Conservation (phyloP, 2,113 vertebrate species). For the Scartelaos histophorus region DNA sequence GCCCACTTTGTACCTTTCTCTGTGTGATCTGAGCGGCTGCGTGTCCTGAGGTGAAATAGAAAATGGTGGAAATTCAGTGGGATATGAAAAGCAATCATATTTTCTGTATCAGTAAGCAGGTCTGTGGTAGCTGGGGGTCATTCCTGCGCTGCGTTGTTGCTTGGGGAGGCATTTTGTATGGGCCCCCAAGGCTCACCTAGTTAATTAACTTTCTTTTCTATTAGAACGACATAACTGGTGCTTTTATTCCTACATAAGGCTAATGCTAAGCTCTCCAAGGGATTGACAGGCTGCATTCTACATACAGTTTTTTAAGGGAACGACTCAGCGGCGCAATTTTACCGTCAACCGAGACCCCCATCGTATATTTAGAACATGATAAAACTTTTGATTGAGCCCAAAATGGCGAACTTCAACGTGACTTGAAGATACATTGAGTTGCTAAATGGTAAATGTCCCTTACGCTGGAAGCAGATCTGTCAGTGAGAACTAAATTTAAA, state of each 20-base stretch:
- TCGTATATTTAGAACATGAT: neutral
- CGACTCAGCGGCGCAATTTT: neutral
- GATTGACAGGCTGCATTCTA: slow-evolving; percentile 38
- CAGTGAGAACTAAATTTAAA: slow-evolving; percentile 4
- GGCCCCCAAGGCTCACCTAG: slow-evolving; percentile 76
- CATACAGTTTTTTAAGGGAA: neutral
- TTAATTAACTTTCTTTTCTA: slow-evolving; percentile 77
- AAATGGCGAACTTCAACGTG: neutral
- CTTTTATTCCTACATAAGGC: slow-evolving; percentile 54
- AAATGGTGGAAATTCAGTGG: slow-evolving; percentile 71
- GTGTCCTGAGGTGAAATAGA: slow-evolving; percentile 73
- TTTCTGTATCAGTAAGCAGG: slow-evolving; percentile 83
- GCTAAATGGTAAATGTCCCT: neutral
- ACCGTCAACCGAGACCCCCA: neutral
- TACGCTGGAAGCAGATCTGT: slow-evolving; percentile 3
- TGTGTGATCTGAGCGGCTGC: slow-evolving; percentile 67
- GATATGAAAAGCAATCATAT: slow-evolving; percentile 82
- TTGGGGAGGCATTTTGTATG: slow-evolving; percentile 72
- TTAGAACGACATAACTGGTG: slow-evolving; percentile 60
- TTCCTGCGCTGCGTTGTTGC: slow-evolving; percentile 72
- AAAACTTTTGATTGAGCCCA: slow-evolving; percentile 3
- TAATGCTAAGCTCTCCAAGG: slow-evolving; percentile 39
- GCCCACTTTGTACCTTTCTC: slow-evolving; percentile 63
- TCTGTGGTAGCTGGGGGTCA: slow-evolving; percentile 77
- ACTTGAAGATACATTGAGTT: neutral